Evolutionary conservation across 2,797 vertebrate genomes (phyloP).

Genomic region (Psittacula derbiana): DNA sequence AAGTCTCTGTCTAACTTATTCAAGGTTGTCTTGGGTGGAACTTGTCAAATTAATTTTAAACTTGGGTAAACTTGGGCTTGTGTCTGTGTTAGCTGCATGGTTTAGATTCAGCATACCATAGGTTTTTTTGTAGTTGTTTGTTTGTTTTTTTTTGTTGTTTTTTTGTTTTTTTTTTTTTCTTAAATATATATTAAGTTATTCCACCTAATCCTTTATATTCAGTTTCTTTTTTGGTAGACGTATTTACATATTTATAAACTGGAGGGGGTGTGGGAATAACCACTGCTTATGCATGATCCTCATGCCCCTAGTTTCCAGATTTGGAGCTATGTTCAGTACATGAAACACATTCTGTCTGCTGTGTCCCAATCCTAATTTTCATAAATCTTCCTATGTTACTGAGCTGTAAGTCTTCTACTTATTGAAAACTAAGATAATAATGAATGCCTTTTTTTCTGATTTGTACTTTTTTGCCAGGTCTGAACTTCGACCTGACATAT

Average conservation of each 20-base stretch:
- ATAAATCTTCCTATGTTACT: not conserved
- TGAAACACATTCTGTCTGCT: not conserved
- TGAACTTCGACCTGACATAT: not conserved
- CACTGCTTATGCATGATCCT: not conserved
- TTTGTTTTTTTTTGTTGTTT: not conserved
- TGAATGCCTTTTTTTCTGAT: not conserved
- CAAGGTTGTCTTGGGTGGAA: not conserved
- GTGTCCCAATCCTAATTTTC: not conserved
- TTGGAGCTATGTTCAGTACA: not conserved
- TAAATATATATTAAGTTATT: not conserved
- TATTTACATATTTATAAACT: not conserved
- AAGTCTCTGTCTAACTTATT: not conserved
- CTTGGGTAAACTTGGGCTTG: not conserved
- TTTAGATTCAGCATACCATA: not conserved
- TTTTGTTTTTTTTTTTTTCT: not conserved
- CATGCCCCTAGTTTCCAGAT: not conserved
- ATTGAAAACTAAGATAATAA: not conserved
- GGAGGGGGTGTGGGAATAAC: fast-evolving
- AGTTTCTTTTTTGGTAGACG: not conserved
- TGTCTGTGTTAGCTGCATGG: not conserved
- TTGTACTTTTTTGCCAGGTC: not conserved
- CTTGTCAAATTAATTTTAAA: not conserved
- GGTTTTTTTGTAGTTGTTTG: not conserved
- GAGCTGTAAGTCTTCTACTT: not conserved
- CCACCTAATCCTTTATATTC: not conserved